Base-by-base conservation (phyloP, 2,113 vertebrate genomes). In the Willisornis vidua region DNA sequence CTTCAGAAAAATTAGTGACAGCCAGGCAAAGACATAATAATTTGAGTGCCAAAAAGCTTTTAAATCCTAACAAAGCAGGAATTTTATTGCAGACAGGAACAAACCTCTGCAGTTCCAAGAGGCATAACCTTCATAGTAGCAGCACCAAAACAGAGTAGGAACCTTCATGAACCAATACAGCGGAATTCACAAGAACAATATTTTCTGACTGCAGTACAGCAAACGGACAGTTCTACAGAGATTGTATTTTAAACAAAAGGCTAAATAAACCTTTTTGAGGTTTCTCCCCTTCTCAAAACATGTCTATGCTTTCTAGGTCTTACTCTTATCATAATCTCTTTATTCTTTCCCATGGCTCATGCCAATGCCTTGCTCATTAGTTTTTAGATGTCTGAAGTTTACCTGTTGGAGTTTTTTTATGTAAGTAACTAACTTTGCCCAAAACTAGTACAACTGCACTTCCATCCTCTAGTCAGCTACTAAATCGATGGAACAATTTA, bases 261-360 rank as follows among this genome's bases (percentile, higher is more conserved):
- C 15, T 71, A 63, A n/a, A 35, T 18, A 74, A 61, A 9, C 41
- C 2, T 3, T 28, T 20, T 3, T 13, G 4, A 20, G 2, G 2
- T 0, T 33, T 58, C 15, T 26, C 10, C 6, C 4, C 22, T 10
- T 14, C 29, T 43, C 10, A 14, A 51, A 71, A 24, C 3, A 0
- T 3, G 3, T 9, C 23, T 22, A 19, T 12, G 8, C 6, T 62
- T 77, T 37, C 45, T 19, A 78, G 29, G 20, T 29, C 59, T 3
- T 43, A 61, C 24, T 49, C 24, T 46, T 31, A 58, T 39, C 10
- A 33, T 46, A 37, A 52, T n/a, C 8, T 39, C 29, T 77, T 51
- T 24, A 49, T n/a, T 72, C 28, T 45, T 79, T 49, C 9, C 3
- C 35, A 46, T 22, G 16, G 8, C 8, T 83, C 20, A 41, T 22